Base-by-base conservation (phyloP, 2,888 invertebrate species). In the Microplitis manilae region DNA sequence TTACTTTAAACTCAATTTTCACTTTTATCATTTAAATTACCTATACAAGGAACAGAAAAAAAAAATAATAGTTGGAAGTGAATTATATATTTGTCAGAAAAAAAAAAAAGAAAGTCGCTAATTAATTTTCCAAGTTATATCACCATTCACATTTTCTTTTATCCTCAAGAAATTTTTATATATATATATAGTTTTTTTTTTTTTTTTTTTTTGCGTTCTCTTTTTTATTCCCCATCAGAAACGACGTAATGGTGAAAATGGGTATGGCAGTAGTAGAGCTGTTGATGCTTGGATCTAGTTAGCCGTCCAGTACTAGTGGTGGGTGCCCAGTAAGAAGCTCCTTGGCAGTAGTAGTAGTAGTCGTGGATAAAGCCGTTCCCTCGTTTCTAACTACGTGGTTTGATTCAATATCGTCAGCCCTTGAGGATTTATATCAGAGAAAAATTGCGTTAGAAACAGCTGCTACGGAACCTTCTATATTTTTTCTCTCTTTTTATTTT, bases 401-500 rank as follows among this genome's bases (percentile, higher is more conserved):
- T 84, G 84, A 87, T 87, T 85, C 85, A 85, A 87, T 87, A 86
- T 86, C 84, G 83, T 79, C 79, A 79, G 77, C 79, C 69, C 78
- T 67, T 73, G 79, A 83, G 84, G 86, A 87, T 87, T 87, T 87
- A 86, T 88, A 85, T 83, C 79, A 80, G 78, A 83, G 81, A 82
- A 83, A 85, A 87, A 87, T 87, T 87, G 85, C 85, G 84, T 86
- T 86, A 85, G 85, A 83, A 85, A 83, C 87, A 87, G 86, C 86
- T 87, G 87, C 83, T 70, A 40, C 77, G 75, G 60, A 60, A n/a
- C 70, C 59, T 70, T 70, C 30, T 30, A 20, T 50, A 70, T 59
- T 13, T 20, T 30, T 59, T 59, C 30, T 17, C 41, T 15, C 59
- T 13, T 30, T 59, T 70, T 59, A 20, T 70, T 70, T 70, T 20